These are phyloP conservation scores for Sylvicapra grimmia DNA, from an alignment of 2,113 vertebrate genomes.

Conservation along the genomic window DNA sequence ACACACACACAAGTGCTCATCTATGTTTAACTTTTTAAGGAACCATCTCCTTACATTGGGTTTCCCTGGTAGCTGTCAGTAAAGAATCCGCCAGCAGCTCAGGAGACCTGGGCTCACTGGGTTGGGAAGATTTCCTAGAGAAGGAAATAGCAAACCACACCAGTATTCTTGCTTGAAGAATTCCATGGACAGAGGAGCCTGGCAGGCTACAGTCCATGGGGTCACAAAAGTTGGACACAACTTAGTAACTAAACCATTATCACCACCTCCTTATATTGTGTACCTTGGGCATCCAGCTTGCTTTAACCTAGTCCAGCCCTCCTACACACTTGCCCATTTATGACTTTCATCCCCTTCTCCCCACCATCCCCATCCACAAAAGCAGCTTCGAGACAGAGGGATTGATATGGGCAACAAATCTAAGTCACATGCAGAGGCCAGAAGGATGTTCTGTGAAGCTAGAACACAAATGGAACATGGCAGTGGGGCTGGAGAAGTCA, in stretches of 20 bases:
- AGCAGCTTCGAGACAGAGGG: background rate
- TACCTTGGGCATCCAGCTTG: background rate
- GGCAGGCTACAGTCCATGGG: background rate
- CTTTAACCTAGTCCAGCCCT: background rate
- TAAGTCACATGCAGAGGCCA: background rate
- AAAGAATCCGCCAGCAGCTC: background rate
- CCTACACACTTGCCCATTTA: background rate
- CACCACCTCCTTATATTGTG: background rate
- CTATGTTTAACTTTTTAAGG: background rate
- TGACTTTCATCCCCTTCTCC: background rate
- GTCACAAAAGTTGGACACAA: background rate
- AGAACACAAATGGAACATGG: background rate
- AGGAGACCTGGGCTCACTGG: background rate
- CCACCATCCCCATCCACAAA: background rate
- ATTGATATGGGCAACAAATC: background rate
- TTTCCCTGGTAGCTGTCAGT: background rate
- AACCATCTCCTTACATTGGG: background rate
- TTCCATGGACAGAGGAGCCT: background rate
- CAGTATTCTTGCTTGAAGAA: background rate
- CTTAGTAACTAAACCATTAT: background rate
- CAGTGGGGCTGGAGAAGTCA: background rate
- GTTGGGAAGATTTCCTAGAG: background rate
- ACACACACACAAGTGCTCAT: background rate
- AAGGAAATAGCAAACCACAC: background rate
- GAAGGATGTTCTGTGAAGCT: background rate